Conservation (phyloP, 2,888 invertebrate species). For the Acrocyrtus sp. region DNA sequence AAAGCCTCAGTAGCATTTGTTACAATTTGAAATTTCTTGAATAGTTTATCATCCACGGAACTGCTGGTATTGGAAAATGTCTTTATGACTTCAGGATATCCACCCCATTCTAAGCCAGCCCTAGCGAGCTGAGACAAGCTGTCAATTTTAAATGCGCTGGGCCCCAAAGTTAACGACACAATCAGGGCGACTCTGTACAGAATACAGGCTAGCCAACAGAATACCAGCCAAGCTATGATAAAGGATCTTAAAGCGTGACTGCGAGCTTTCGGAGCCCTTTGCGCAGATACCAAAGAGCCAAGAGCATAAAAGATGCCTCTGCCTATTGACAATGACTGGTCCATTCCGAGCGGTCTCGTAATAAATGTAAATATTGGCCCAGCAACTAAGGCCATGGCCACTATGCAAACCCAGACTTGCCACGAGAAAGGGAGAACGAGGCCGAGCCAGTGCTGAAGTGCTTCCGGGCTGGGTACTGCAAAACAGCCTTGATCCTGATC, state of each 20-base stretch:
- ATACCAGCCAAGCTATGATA: constrained; percentile 61
- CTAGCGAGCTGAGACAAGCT: constrained; percentile 50
- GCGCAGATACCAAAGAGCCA: constrained; percentile 55
- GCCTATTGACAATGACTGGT: constrained; percentile 54
- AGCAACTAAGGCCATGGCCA: constrained; percentile 61
- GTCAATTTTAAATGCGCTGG: constrained; percentile 56
- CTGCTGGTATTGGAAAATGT: constrained; percentile 58
- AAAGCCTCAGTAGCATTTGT: constrained; percentile 53
- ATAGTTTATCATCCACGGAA: constrained; percentile 47
- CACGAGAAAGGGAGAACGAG: constrained; percentile 62
- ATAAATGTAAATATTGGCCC: constrained; percentile 60
- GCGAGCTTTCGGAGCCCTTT: constrained; percentile 57
- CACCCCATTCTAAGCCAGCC: constrained; percentile 62
- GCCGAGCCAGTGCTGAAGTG: constrained; percentile 61
- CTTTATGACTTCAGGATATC: constrained; percentile 54
- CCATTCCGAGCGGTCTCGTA: constrained; percentile 58
- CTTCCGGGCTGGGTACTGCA: constrained; percentile 62
- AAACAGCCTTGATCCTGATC: constrained; percentile 63
- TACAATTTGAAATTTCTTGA: constrained; percentile 52
- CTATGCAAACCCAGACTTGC: constrained; percentile 63
- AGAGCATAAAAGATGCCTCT: constrained; percentile 61
- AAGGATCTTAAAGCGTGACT: constrained; percentile 58
- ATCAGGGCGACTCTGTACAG: constrained; percentile 62
- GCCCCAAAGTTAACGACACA: constrained; percentile 61
- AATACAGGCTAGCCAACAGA: constrained; percentile 61